A percentile compares a stretch with the other conserved stretches of the same genome.
Conservation (phyloP, 2,113 vertebrate genomes). For the Xiphophorus hellerii region DNA sequence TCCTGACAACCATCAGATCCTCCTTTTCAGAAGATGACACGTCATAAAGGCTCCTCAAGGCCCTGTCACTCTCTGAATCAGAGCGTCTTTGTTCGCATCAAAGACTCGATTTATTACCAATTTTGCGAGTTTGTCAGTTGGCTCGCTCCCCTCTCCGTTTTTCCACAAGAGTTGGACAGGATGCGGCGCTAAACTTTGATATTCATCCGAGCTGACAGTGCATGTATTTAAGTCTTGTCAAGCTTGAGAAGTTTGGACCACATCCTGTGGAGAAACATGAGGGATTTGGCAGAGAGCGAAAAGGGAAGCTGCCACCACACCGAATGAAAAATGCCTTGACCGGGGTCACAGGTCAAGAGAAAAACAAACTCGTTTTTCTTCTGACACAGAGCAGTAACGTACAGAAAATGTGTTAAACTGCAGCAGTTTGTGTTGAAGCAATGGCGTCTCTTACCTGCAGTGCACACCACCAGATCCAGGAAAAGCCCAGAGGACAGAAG, state of each 20-base stretch:
- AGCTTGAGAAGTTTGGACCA: slow-evolving; percentile 41
- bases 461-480: slow-evolving; percentile 48
- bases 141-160: slow-evolving; percentile 57
- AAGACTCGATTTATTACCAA: slow-evolving; percentile 67
- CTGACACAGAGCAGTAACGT: background rate
- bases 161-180: slow-evolving; percentile 66
- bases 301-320: slow-evolving; percentile 38
- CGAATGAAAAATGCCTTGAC: slow-evolving; percentile 46
- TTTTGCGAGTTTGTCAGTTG: slow-evolving; percentile 60
- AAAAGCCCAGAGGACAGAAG: slow-evolving; percentile 47
- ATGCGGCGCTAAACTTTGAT: slow-evolving; percentile 71
- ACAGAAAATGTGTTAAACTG: background rate
- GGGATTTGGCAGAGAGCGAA: slow-evolving; percentile 48
- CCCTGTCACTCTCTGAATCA: slow-evolving; percentile 70
- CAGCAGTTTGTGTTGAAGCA: background rate
- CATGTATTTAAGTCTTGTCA: slow-evolving; percentile 63
- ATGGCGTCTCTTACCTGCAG: slow-evolving; percentile 67
- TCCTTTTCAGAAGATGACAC: slow-evolving; percentile 79
- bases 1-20: slow-evolving; percentile 76
- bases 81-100: slow-evolving; percentile 60
- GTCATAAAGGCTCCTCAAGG: slow-evolving; percentile 62
- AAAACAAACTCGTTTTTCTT: background rate
- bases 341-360: slow-evolving; percentile 37
- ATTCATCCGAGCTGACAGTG: slow-evolving; percentile 57
- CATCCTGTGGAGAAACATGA: slow-evolving; percentile 56